Conservation (phyloP, 2,888 invertebrate genomes). For the Eupeodes luniger region DNA sequence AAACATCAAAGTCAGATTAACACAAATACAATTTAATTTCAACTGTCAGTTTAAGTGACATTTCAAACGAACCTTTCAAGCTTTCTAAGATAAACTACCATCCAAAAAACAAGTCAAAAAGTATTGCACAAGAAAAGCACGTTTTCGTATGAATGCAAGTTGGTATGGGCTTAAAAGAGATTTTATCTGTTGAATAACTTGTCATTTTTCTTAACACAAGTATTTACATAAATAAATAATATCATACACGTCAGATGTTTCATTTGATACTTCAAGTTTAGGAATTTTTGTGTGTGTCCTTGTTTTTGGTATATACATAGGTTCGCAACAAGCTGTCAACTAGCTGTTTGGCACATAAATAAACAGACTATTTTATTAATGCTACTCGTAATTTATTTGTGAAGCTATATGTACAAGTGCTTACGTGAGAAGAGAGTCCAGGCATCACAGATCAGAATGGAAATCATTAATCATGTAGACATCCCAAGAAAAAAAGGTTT, state of each 20-base stretch:
- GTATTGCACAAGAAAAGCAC: neutral
- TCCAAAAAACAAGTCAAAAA: neutral
- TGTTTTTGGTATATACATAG: no score
- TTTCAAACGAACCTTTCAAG: no score
- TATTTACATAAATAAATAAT: slow-evolving; percentile 1
- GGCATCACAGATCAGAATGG: no score
- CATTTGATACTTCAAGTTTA: neutral
- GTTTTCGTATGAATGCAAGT: neutral
- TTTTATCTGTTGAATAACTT: neutral
- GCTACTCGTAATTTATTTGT: slow-evolving; percentile 7
- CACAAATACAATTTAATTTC: no score
- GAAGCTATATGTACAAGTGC: neutral
- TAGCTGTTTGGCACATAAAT: neutral
- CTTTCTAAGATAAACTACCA: no score
- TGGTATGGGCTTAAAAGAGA: neutral
- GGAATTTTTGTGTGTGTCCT: neutral
- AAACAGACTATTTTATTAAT: slow-evolving; percentile 10
- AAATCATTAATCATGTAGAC: slow-evolving; percentile 18
- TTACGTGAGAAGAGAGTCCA: slow-evolving; percentile 1
- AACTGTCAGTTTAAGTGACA: no score
- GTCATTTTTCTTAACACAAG: neutral
- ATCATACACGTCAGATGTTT: neutral
- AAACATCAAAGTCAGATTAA: no score
- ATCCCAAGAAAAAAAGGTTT: slow-evolving; percentile 8
- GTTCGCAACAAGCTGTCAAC: neutral